Evolutionary conservation across 2,797 vertebrate genomes (phyloP), one percentile per base, ranked within the genome.

Genomic region (Poeciliopsis gracilis): DNA sequence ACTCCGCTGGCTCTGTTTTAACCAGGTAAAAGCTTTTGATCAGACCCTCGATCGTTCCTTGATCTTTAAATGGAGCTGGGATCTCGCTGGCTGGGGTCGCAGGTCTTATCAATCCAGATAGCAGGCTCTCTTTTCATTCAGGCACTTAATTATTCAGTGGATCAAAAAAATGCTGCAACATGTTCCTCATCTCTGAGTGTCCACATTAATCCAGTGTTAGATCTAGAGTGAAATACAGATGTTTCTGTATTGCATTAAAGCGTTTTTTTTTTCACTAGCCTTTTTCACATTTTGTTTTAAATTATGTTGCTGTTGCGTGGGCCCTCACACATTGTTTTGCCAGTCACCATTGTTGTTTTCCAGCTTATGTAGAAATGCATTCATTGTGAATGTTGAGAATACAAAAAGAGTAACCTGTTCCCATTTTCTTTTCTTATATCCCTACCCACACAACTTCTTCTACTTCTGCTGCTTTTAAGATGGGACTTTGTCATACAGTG

Each of bases 261-360:
- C 66, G 12, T 85, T 79, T 63, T 38, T 11, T 78, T 49, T 20
- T 47, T 82, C 72, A 76, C 71, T 72, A 72, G 20, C 53, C 76
- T 78, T 66, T 84, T 86, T 80, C 90, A 90, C 81, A 85, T 88
- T 82, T 43, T 63, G 59, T 87, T 63, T 89, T 86, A 89, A 93
- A 89, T 90, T 59, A 84, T 43, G 76, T 61, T 72, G 57, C 67
- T 51, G 1, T 78, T 75, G 85, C 55, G 85, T 90, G 84, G 82
- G 87, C 81, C 61, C n/a, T 47, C 77, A 74, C 82, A 86, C 84
- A 92, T 91, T 93, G 90, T 91, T 91, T 90, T 87, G 89, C 71
- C 85, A 87, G 87, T 86, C 90, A 81, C 81, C 57, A 69, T 85
- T 88, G 85, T 91, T 91, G 87, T 93, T 84, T 91, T 79, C 77